Conservation (phyloP, 2,113 vertebrate genomes). For the Gulo gulo region DNA sequence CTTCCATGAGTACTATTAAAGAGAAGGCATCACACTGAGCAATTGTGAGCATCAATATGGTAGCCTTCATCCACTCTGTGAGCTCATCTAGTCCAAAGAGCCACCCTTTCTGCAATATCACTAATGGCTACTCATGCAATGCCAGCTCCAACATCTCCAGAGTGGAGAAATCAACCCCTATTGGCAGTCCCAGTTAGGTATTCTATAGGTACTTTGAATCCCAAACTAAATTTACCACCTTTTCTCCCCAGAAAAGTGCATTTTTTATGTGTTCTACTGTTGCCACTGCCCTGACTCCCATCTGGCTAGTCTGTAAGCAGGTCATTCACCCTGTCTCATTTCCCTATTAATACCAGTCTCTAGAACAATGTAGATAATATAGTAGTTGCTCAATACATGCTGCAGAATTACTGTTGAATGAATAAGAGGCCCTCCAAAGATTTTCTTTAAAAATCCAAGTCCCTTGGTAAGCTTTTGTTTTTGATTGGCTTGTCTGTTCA, state of each 20-base stretch:
- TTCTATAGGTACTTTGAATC: background rate
- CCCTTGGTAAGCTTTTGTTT: conserved; percentile 6
- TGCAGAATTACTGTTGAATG: background rate
- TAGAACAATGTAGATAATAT: background rate
- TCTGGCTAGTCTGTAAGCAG: background rate
- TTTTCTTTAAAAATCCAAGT: conserved; percentile 33
- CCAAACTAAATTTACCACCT: background rate
- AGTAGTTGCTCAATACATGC: background rate
- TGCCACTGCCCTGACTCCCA: background rate
- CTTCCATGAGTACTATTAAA: background rate
- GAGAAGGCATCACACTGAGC: background rate
- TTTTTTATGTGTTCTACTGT: background rate
- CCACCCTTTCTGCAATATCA: background rate
- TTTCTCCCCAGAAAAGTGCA: background rate
- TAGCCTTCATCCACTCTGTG: background rate
- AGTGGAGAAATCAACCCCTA: background rate
- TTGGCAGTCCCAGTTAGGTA: background rate
- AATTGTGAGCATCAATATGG: background rate
- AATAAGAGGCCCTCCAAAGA: background rate
- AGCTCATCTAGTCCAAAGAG: background rate
- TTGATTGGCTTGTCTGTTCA: conserved; percentile 45
- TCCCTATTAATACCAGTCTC: background rate
- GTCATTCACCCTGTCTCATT: background rate
- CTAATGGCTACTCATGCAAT: background rate
- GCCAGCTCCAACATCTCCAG: background rate